phyloP scores from a whole-genome alignment of 2,888 invertebrate species.

The Agrypnus murinus region DNA sequence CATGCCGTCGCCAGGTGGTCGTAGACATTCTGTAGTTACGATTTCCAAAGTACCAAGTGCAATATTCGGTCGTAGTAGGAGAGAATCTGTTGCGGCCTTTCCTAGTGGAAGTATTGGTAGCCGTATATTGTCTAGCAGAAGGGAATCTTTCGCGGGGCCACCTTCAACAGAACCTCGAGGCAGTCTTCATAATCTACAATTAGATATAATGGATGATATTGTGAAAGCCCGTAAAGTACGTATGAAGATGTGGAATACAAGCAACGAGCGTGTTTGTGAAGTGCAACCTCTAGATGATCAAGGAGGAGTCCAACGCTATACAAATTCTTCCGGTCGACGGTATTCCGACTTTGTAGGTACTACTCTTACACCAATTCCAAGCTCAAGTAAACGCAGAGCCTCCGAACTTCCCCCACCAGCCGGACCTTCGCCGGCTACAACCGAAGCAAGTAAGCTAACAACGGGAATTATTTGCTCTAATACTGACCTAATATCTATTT shows the following conservation, averaged over 20 bases:
- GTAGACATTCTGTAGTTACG: constrained; percentile 90
- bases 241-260: constrained; percentile 89
- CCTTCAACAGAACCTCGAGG: constrained; percentile 83
- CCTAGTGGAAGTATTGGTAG: constrained; percentile 74
- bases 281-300: constrained; percentile 86
- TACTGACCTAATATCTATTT: constrained; percentile 86
- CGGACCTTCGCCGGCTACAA: constrained; percentile 56
- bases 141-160: constrained; percentile 75
- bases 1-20: constrained; percentile 82
- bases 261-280: constrained; percentile 85
- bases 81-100: constrained; percentile 88
- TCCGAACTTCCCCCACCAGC: constrained; percentile 81
- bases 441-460: constrained; percentile 66
- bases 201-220: constrained; percentile 93
- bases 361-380: constrained; percentile 77
- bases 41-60: constrained; percentile 87
- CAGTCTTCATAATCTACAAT: constrained; percentile 87
- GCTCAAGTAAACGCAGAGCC: constrained; percentile 77
- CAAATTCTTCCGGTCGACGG: constrained; percentile 72
- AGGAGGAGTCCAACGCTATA: constrained; percentile 76
- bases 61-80: constrained; percentile 84
- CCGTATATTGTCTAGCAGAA: constrained; percentile 67
- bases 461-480: constrained; percentile 86
- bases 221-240: constrained; percentile 87
- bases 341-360: constrained; percentile 84